Base-by-base conservation (phyloP, 2,113 vertebrate genomes). In the Phaethon lepturus region DNA sequence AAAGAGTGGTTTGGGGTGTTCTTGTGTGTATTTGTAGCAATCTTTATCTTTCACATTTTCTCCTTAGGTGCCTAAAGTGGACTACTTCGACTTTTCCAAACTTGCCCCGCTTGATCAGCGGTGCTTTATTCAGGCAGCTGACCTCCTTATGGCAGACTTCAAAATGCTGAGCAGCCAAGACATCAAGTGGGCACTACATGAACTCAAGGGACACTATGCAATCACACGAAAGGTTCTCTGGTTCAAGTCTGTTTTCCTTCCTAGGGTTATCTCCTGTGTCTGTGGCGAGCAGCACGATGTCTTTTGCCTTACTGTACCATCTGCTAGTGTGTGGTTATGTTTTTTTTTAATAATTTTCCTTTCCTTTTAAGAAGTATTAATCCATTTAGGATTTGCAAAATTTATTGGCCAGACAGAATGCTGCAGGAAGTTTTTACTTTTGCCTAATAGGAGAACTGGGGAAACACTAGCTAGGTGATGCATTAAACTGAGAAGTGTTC, bases 131-230 rank as follows among this genome's bases (percentile, higher is more conserved):
- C 99, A 99, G 98, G 99, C 99, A 55, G 98, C 99, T 15, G 99
- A 99, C 96, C 98, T 99, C 96, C 98, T 99, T 79, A 99, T 99
- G 99, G 98, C 99, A 4, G 99, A 99, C 88, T 99, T 99, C 98
- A 98, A 99, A 95, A 99, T 99, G 99, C 98, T 99, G 90, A 99
- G 99, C 98, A 99, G 99, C 97, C 99, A 99, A 95, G 99, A 99
- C 97, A 99, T 99, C 97, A 99, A 99, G 96, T 99, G 99, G 99
- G 99, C 99, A 10, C 99, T 99, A 42, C 99, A 99, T 3, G 98
- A 99, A 90, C 99, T 99, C 94, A 99, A 99, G 98, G 99, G 99
- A 99, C 99, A 99, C 99, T 99, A 99, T 99, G 99, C 99, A 99
- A 99, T 99, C 98, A 99, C 99, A 83, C 98, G 99, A 95, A 99